These are phyloP conservation scores for Pterocles burchelli DNA, from an alignment of 2,113 vertebrate genomes.

Conservation along the genomic window DNA sequence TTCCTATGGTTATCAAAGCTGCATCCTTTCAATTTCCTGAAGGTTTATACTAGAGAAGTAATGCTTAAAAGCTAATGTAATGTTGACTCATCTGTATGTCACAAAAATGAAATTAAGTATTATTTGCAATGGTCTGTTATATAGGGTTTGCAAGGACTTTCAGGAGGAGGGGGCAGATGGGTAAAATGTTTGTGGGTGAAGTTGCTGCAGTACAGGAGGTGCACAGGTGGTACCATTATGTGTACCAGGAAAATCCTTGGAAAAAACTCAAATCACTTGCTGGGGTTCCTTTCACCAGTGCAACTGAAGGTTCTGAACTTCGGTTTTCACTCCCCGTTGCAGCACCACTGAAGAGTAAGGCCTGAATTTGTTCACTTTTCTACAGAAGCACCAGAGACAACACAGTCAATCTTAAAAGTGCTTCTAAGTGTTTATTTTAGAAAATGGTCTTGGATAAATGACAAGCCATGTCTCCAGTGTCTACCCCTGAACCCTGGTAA, in stretches of 20 bases:
- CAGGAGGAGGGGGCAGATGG: rapidly evolving
- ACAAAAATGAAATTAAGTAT: background rate
- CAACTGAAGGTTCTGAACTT: background rate
- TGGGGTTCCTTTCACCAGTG: background rate
- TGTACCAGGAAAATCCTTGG: background rate
- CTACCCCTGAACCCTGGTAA: background rate
- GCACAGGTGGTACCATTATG: background rate
- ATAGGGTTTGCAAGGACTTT: background rate
- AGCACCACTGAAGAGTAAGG: background rate
- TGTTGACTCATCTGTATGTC: rapidly evolving
- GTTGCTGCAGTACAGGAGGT: background rate
- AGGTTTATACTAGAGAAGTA: background rate
- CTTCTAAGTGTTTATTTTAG: background rate
- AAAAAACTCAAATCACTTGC: background rate
- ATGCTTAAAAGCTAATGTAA: background rate
- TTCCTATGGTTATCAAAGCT: background rate
- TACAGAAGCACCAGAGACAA: background rate
- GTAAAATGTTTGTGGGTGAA: background rate
- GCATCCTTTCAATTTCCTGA: background rate
- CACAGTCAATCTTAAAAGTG: background rate
- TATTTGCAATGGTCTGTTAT: background rate
- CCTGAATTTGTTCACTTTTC: background rate
- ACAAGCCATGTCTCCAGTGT: background rate
- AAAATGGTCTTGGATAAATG: background rate
- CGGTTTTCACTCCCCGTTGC: rapidly evolving